Evolutionary conservation across 2,113 vertebrate genomes (phyloP).

Genomic region (Embiotoca jacksoni): DNA sequence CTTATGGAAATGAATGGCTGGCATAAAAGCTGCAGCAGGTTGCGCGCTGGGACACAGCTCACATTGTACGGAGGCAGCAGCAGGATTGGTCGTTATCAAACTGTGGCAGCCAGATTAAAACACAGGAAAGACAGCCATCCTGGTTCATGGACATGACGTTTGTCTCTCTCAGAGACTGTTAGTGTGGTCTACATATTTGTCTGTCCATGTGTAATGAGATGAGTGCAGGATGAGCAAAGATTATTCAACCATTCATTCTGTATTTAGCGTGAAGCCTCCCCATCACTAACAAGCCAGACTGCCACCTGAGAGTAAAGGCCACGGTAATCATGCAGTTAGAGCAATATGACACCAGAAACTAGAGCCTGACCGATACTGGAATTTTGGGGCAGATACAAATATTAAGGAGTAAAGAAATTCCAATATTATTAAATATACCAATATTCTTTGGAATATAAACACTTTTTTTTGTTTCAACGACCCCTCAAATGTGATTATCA

Average conservation of each 20-base stretch:
- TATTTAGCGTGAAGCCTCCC: not conserved
- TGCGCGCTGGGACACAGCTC: not conserved
- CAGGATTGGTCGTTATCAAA: slow-evolving; percentile 5
- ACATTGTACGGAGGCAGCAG: slow-evolving; percentile 13
- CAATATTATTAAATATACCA: too few relatives aligned
- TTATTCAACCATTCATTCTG: not conserved
- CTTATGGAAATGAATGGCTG: slow-evolving; percentile 32
- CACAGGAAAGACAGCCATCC: slow-evolving; percentile 1
- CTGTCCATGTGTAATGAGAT: slow-evolving; percentile 6
- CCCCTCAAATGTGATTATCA: too few relatives aligned
- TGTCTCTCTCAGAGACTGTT: slow-evolving; percentile 19
- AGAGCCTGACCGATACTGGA: too few relatives aligned
- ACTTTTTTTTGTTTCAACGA: too few relatives aligned
- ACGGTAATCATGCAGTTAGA: not conserved
- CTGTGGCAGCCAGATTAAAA: slow-evolving; percentile 23
- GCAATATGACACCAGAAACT: slow-evolving; percentile 3
- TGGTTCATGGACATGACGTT: not conserved
- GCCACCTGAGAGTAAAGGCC: slow-evolving; percentile 16
- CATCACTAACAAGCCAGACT: not conserved
- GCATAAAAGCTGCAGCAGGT: slow-evolving; percentile 26
- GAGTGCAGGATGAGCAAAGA: slow-evolving; percentile 23
- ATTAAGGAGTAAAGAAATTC: too few relatives aligned
- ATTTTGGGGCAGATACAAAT: too few relatives aligned
- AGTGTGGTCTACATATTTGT: slow-evolving; percentile 32
- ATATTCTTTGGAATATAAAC: too few relatives aligned